phyloP scores from a whole-genome alignment of 2,797 vertebrate species.

The Platyrinchus mystaceus region DNA sequence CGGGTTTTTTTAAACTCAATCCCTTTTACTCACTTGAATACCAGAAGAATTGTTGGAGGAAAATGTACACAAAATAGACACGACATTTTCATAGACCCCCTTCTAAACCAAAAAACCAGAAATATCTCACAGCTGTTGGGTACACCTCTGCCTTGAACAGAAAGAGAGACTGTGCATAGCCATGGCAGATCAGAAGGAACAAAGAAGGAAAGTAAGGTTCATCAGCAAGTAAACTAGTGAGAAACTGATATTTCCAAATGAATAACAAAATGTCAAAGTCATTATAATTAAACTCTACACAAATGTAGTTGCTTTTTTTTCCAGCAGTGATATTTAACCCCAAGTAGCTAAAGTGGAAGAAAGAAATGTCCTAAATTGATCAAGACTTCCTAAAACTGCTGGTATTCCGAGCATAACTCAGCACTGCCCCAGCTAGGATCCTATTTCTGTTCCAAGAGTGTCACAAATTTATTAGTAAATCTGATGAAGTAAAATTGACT shows the following conservation, averaged over 20 bases:
- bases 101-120: background rate
- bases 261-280: background rate
- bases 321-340: background rate
- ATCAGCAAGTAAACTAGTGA: background rate
- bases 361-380: background rate
- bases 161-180: background rate
- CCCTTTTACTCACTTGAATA: background rate
- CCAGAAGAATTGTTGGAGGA: background rate
- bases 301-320: background rate
- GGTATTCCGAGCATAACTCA: background rate
- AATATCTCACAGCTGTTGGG: background rate
- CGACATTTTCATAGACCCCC: background rate
- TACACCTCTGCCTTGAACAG: background rate
- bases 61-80: background rate
- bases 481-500: background rate
- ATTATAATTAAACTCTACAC: background rate
- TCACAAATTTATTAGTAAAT: background rate
- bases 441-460: background rate
- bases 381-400: background rate
- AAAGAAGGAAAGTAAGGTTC: background rate
- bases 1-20: background rate
- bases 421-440: background rate
- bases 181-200: background rate
- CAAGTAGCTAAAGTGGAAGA: background rate
- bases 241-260: background rate